These are phyloP conservation scores for Shinisaurus crocodilurus DNA, from an alignment of 2,113 vertebrate genomes.

Conservation along the genomic window DNA sequence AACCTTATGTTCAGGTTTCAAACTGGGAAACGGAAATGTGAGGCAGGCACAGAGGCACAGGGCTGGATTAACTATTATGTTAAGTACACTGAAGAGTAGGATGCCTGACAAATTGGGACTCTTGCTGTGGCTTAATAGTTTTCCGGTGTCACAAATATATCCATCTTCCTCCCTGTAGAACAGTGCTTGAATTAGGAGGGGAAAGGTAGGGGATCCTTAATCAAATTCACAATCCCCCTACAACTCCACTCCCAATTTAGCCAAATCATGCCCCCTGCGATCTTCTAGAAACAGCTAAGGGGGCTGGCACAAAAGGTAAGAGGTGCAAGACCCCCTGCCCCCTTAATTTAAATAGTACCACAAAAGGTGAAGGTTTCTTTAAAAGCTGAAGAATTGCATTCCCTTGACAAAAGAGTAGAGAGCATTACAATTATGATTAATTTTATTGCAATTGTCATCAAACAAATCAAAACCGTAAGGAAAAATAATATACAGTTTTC, in stretches of 20 bases:
- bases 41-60: neutral
- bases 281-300: neutral
- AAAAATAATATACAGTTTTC: too few relatives aligned
- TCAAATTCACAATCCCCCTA: neutral
- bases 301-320: neutral
- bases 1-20: conserved; percentile 25
- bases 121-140: neutral
- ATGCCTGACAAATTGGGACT: neutral
- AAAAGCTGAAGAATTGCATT: neutral
- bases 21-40: neutral
- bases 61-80: neutral
- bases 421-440: too few relatives aligned
- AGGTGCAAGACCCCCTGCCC: neutral
- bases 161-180: neutral
- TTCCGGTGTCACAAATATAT: neutral
- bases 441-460: too few relatives aligned
- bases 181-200: neutral
- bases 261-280: neutral
- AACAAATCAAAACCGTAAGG: too few relatives aligned
- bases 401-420: neutral
- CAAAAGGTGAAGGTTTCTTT: neutral
- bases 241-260: neutral
- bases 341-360: neutral
- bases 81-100: neutral
- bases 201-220: neutral